These are phyloP conservation scores for Himalopsyche japonica DNA, from an alignment of 2,888 invertebrate genomes.

Conservation along the genomic window DNA sequence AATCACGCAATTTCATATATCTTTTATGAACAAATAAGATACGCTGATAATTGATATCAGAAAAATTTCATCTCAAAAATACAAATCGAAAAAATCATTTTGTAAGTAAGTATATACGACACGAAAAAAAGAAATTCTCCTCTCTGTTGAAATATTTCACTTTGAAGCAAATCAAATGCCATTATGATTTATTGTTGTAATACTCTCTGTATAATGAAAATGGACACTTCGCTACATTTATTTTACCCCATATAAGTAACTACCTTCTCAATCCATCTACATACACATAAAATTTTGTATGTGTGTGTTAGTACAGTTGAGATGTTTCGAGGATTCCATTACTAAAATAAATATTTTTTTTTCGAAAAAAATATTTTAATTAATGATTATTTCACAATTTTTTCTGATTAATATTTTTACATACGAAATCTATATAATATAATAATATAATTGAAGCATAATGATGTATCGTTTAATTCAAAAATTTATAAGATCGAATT, in stretches of 20 bases:
- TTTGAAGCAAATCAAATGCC: slow-evolving; percentile 39
- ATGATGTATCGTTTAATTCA: too few species aligned
- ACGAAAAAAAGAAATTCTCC: slow-evolving; percentile 19
- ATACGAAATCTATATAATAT: too few species aligned
- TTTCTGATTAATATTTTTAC: too few species aligned
- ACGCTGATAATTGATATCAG: too few species aligned
- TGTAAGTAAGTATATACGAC: background rate
- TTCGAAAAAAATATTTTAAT: too few species aligned
- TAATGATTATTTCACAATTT: too few species aligned
- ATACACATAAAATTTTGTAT: background rate
- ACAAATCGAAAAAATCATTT: background rate
- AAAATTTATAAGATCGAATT: too few species aligned
- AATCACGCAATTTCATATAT: too few species aligned
- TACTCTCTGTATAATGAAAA: slow-evolving; percentile 38
- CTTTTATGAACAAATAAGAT: too few species aligned
- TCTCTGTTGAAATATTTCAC: slow-evolving; percentile 36
- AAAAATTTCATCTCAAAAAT: background rate
- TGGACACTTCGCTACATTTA: slow-evolving; percentile 33
- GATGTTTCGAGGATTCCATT: background rate
- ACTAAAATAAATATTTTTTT: background rate
- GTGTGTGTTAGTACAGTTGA: background rate
- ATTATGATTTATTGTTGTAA: slow-evolving; percentile 40
- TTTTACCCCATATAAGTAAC: slow-evolving; percentile 6
- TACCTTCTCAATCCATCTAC: background rate
- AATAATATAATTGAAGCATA: too few species aligned